Base-by-base conservation (phyloP, 2,797 vertebrate species). In the Amblyraja radiata region DNA sequence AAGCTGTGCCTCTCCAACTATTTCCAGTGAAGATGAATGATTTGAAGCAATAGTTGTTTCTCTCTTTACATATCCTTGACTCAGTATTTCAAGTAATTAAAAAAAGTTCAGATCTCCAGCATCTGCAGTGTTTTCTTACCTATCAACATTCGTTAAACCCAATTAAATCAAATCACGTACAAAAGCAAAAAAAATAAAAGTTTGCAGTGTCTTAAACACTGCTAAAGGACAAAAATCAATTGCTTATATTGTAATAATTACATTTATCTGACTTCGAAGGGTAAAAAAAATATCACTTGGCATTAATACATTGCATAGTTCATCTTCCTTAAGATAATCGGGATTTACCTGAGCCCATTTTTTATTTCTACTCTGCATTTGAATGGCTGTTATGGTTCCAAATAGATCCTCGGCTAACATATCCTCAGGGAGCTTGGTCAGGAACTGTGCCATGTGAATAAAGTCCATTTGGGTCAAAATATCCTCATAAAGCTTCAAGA, bases 401-500 rank as follows among this genome's bases (percentile, higher is more conserved):
- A 99, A 99, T n/a, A 99, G 96, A 0, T 97, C 96, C 93, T 98
- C 97, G 0, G 97, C 93, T 21, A 97, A 97, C 95, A 99, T 96
- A 94, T 98, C 97, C 71, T 99, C 98, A 0, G 98, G 98, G 93
- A 99, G 96, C 93, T 98, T 97, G 0, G 97, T 98, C 93, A 99
- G 97, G 96, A 99, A 98, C 96, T 99, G 98, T 0, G 98, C 98
- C 46, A 97, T 97, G 95, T 99, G 98, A 95, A 99, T 99, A 95
- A 99, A 99, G 96, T 99, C 98, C 98, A 99, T 99, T 96, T 97
- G 97, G 88, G 98, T 97, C 95, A 99, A 96, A 94, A 99, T 96
- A 91, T 98, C 98, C 96, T 98, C 97, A 86, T 97, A 99, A 39
- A 98, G 97, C 76, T 96, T 97, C 93, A 99, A 96, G 95, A 99